A percentile compares a stretch with the other conserved stretches of the same genome.
Evolutionary conservation across 92 coral and sea anemone species (phyloP).

Genomic region (Pocillopora meandrina): DNA sequence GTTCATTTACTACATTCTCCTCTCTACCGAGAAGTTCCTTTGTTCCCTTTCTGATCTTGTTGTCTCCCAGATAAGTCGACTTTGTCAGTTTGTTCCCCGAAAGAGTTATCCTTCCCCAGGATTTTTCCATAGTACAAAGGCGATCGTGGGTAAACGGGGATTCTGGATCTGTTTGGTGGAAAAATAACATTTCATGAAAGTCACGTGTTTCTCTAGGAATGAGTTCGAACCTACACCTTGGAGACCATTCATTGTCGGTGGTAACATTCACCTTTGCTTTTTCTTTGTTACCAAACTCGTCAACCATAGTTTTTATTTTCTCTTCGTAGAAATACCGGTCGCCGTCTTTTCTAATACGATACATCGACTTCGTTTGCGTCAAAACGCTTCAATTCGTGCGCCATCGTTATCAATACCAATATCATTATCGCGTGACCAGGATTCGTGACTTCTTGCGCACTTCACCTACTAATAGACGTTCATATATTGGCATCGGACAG

Average conservation of each 20-base stretch:
- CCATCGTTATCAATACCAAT: too few species aligned
- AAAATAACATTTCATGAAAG: slow-evolving; percentile 21
- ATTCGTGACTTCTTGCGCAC: too few species aligned
- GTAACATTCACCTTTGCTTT: neutral
- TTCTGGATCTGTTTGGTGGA: slow-evolving; percentile 5
- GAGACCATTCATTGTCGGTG: neutral
- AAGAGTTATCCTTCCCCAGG: slow-evolving; percentile 59
- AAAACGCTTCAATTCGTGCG: neutral
- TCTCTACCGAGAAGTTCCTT: slow-evolving; percentile 24
- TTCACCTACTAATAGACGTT: too few species aligned
- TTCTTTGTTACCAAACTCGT: neutral
- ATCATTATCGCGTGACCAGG: too few species aligned
- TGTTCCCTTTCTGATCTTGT: slow-evolving; percentile 30
- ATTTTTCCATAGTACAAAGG: slow-evolving; percentile 46
- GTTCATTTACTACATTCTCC: slow-evolving; percentile 24
- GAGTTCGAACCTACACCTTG: slow-evolving; percentile 33
- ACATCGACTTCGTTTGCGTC: slow-evolving; percentile 14
- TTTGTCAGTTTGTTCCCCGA: slow-evolving; percentile 29
- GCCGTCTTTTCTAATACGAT: slow-evolving; percentile 47
- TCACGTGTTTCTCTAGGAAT: slow-evolving; percentile 21
- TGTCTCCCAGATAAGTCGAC: slow-evolving; percentile 1
- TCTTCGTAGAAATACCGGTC: slow-evolving; percentile 13
- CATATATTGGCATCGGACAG: too few species aligned
- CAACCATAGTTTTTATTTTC: neutral
- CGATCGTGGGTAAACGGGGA: slow-evolving; percentile 44